A percentile compares a stretch with the other conserved stretches of the same genome.
phyloP scores from a whole-genome alignment of 2,888 invertebrate species.

The Ectemnius lituratus region DNA sequence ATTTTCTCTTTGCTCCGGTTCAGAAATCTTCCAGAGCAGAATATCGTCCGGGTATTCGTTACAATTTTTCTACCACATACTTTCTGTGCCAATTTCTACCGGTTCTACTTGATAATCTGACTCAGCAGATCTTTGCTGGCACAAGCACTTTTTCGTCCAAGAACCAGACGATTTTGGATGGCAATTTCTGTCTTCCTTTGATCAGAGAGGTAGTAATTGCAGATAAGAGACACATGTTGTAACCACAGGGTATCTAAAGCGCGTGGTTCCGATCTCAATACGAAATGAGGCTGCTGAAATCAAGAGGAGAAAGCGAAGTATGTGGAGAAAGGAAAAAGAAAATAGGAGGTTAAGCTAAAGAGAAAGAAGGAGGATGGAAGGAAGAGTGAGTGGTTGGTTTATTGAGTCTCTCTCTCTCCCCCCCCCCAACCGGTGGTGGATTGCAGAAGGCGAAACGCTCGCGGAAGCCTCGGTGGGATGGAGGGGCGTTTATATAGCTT shows the following conservation, averaged over 20 bases:
- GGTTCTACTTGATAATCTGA: no score
- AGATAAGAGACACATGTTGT: constrained; percentile 7
- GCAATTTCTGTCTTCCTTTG: no score
- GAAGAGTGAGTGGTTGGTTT: constrained; percentile 74
- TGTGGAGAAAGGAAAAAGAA: constrained; percentile 9
- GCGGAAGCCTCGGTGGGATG: constrained; percentile 56
- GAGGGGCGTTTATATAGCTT: constrained; percentile 77
- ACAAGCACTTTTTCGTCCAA: no score
- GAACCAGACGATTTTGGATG: no score
- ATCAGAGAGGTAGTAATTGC: constrained; percentile 15
- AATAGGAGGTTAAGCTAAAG: constrained; percentile 22
- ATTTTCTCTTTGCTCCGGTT: no score
- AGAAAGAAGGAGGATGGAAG: constrained; percentile 43
- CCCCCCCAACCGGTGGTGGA: constrained; percentile 61
- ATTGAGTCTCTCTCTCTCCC: constrained; percentile 70
- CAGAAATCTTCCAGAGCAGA: no score
- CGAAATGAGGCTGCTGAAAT: background rate
- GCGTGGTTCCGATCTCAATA: background rate
- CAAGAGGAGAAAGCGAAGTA: constrained; percentile 13
- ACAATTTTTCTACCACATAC: no score
- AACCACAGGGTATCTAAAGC: no score
- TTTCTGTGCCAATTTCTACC: no score
- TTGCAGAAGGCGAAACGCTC: constrained; percentile 68
- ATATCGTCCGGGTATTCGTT: no score
- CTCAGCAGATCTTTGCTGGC: no score